Evolutionary conservation across 1,140 invertebrate species (phyloP), one percentile per base, ranked within the genome.

Genomic region (Ladona fulva): DNA sequence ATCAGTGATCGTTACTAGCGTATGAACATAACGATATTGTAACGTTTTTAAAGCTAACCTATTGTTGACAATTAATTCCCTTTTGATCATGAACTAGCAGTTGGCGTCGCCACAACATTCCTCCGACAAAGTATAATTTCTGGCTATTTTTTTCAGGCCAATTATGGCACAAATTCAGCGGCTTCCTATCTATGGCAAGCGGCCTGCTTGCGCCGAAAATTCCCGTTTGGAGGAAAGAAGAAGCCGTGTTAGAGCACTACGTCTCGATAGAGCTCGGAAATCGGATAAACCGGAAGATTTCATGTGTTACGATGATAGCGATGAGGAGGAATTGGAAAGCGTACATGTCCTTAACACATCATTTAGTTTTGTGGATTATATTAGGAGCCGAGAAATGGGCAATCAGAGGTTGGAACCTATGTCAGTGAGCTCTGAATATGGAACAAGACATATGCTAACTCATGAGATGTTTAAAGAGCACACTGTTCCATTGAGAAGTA

Each of bases 241-340:
- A 81, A 88, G 88, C 0, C 90, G 90, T 82, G 89, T 91, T 77
- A 90, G 89, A 82, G 87, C 88, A 74, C 80, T 90, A 79, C 88
- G 89, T 81, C 82, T 90, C 80, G 93, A 95, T 83, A 88, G 91
- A 80, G 87, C 87, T 78, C 84, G 92, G 52, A 94, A 94, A 82
- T 91, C 93, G 0, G 94, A 95, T 78, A 95, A 95, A 81, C 93
- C 93, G 0, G 94, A 95, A 83, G 94, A 95, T 85, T 95, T 95
- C 84, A 92, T 95, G 5, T 92, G 91, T 79, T 95, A 95, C 82
- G 93, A 94, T 76, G 93, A 94, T 79, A 93, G 92, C 79, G 94
- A 95, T 77, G 93, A 93, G 78, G 92, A 94, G 79, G 92, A 94
- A 78, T 77, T 22, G 0, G 77, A 75, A 16, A 42, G 66, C n/a